Percentiles rank a stretch among this genome's conserved stretches.
These are phyloP conservation scores for Amaurobius ferox DNA, from an alignment of 2,888 invertebrate genomes.

Conservation along the genomic window DNA sequence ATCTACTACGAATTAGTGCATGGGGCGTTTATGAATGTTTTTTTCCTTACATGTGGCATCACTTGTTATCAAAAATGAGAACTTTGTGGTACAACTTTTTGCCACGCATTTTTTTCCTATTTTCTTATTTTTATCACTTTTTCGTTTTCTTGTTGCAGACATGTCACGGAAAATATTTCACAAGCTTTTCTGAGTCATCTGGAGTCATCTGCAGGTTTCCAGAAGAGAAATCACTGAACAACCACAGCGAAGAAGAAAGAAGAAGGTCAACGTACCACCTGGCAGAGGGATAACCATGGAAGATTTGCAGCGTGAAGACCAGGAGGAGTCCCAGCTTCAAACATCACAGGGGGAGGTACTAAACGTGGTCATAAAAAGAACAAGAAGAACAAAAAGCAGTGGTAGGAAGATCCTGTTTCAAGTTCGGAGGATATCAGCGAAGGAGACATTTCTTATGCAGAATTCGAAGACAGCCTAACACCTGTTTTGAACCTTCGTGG, in stretches of 20 bases:
- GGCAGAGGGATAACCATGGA: not conserved
- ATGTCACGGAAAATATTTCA: too few species aligned
- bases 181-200: not conserved
- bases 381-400: not conserved
- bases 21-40: too few species aligned
- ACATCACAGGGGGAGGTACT: not conserved
- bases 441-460: not conserved
- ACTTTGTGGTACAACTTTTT: too few species aligned
- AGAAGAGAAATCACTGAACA: not conserved
- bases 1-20: too few species aligned
- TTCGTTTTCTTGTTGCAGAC: too few species aligned
- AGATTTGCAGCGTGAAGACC: not conserved
- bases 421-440: not conserved
- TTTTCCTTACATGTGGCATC: too few species aligned
- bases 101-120: too few species aligned
- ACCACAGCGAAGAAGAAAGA: not conserved
- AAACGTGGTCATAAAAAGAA: not conserved
- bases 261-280: not conserved
- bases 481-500: too few species aligned
- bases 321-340: not conserved
- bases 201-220: not conserved
- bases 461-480: not conserved
- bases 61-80: too few species aligned
- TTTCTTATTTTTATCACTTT: too few species aligned
- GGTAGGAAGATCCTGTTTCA: not conserved